A percentile compares a stretch with the other conserved stretches of the same genome.
Evolutionary conservation across 2,888 invertebrate genomes (phyloP).

Genomic region (Steromphala cineraria): DNA sequence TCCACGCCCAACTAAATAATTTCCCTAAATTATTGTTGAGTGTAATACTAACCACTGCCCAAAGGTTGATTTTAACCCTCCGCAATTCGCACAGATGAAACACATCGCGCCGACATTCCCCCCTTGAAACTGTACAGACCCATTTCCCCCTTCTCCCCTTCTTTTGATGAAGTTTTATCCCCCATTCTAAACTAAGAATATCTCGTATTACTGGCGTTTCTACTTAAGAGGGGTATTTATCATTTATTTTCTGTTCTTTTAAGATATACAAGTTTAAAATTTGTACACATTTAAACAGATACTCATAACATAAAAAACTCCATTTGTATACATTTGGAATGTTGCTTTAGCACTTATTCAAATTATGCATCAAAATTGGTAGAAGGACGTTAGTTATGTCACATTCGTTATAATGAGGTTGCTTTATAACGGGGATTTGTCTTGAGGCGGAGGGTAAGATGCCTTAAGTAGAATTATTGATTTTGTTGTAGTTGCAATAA

Average conservation of each 20-base stretch:
- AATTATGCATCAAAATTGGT: no score
- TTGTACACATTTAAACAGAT: no score
- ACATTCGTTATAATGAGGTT: not conserved
- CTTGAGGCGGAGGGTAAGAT: not conserved
- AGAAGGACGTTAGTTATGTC: no score
- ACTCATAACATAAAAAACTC: no score
- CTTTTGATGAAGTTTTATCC: slow-evolving; percentile 6
- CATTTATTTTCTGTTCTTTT: not conserved
- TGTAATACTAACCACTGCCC: not conserved
- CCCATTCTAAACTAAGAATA: not conserved
- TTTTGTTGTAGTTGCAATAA: not conserved
- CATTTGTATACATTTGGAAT: no score
- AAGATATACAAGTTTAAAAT: no score
- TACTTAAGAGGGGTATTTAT: not conserved
- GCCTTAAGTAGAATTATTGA: not conserved
- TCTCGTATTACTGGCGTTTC: not conserved
- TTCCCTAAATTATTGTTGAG: slow-evolving; percentile 13
- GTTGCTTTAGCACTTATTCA: no score
- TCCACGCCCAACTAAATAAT: slow-evolving; percentile 14
- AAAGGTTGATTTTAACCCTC: not conserved
- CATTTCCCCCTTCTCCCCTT: not conserved
- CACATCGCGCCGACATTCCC: not conserved
- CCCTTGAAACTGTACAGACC: slow-evolving; percentile 4
- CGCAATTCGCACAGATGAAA: slow-evolving; percentile 1
- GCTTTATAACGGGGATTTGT: not conserved